These are phyloP conservation scores for Epistrophella euchroma DNA, from an alignment of 2,888 invertebrate genomes.

Conservation along the genomic window DNA sequence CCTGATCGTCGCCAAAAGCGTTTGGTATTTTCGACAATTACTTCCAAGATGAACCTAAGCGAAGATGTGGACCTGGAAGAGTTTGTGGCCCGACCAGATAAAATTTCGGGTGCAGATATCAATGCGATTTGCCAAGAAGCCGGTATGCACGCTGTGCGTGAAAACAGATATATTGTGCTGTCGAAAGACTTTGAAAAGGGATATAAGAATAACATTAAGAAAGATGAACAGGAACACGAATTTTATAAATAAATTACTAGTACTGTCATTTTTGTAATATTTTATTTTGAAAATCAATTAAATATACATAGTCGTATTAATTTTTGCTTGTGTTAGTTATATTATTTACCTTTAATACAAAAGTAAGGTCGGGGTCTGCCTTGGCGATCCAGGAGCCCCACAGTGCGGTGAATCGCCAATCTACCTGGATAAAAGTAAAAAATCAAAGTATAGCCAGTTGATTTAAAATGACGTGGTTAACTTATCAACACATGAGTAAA, in stretches of 20 bases:
- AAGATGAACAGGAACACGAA: conserved; percentile 99
- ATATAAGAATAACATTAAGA: conserved; percentile 99
- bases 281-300: not conserved
- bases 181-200: conserved; percentile 99
- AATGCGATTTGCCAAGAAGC: not conserved
- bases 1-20: conserved; percentile 96
- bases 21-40: conserved; percentile 98
- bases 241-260: conserved; percentile 94
- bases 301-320: no score
- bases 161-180: not conserved
- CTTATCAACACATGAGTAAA: no score
- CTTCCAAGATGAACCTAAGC: conserved; percentile 97
- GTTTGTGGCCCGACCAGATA: not conserved
- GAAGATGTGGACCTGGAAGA: conserved; percentile 87
- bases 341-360: no score
- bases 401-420: no score
- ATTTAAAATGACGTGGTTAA: no score
- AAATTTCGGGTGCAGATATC: conserved; percentile 1
- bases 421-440: no score
- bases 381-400: no score
- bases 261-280: not conserved
- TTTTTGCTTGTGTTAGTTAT: no score
- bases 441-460: no score
- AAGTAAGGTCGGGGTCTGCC: no score
- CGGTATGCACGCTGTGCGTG: not conserved